Conservation (phyloP, 2,797 vertebrate genomes). For the Enteromius trimaculatus region DNA sequence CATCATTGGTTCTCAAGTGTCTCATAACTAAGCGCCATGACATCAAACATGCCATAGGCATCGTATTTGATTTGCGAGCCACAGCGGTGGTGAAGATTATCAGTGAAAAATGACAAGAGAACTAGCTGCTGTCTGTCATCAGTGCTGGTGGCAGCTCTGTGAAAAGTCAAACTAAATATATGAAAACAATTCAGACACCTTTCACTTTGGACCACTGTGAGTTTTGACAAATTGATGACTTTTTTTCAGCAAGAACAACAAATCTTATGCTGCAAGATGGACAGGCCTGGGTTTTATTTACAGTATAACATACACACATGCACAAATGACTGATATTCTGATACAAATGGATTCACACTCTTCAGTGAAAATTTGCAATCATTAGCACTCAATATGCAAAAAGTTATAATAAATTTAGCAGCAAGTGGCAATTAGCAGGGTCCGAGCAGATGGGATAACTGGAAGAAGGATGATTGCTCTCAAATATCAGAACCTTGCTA, state of each 20-base stretch:
- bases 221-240: conserved; percentile 6
- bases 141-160: conserved; percentile 36
- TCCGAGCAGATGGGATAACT: conserved; percentile 5
- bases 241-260: background rate
- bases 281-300: background rate
- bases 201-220: background rate
- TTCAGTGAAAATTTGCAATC: conserved; percentile 14
- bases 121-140: background rate
- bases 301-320: too few species aligned
- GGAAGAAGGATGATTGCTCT: conserved; percentile 4
- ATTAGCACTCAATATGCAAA: conserved; percentile 15
- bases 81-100: background rate
- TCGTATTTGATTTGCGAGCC: conserved; percentile 3
- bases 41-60: background rate
- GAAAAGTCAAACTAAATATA: conserved; percentile 52
- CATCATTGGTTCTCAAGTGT: conserved; percentile 17
- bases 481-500: conserved; percentile 9
- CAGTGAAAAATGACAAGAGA: conserved; percentile 9
- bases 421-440: conserved; percentile 20
- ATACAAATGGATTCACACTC: background rate
- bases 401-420: conserved; percentile 7
- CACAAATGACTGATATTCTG: background rate
- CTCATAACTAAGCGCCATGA: background rate
- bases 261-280: background rate
- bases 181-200: conserved; percentile 25